Conservation (phyloP, 2,888 invertebrate genomes). For the Agrilus mali region DNA sequence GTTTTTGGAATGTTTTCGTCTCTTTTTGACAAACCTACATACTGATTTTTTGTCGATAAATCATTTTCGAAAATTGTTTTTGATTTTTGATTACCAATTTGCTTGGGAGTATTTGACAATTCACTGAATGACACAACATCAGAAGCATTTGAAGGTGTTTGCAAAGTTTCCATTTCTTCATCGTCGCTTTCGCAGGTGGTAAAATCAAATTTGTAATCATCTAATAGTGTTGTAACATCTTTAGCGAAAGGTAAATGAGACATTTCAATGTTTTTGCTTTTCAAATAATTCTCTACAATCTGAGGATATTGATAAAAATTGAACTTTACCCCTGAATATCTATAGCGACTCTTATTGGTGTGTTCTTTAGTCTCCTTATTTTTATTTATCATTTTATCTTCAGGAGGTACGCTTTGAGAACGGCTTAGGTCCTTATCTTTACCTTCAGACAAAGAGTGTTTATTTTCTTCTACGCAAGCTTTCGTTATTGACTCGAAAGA, state of each 20-base stretch:
- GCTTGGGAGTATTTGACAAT: conserved; percentile 18
- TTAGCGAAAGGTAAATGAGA: conserved; percentile 46
- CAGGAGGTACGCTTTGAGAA: conserved; percentile 28
- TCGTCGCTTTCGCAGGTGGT: conserved; percentile 31
- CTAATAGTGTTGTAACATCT: conserved; percentile 31
- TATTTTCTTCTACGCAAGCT: neutral
- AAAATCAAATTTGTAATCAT: conserved; percentile 18
- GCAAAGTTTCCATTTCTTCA: conserved; percentile 45
- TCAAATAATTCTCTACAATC: conserved; percentile 63
- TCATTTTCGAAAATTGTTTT: no score
- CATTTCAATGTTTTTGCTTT: conserved; percentile 57
- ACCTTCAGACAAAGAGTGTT: conserved; percentile 1
- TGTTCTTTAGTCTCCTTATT: conserved; percentile 9
- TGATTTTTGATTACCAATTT: conserved; percentile 12
- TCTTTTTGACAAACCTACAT: neutral
- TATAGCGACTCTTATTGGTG: conserved; percentile 28
- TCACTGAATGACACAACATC: conserved; percentile 48
- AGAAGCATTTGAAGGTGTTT: conserved; percentile 68
- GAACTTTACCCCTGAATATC: conserved; percentile 60
- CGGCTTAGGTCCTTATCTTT: conserved; percentile 12
- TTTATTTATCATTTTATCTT: conserved; percentile 13
- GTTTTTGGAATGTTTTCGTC: no score
- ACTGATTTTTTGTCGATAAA: neutral
- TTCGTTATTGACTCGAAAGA: conserved; percentile 14
- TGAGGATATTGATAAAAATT: conserved; percentile 63